These are phyloP conservation scores for Neomorphus geoffroyi DNA, from an alignment of 2,797 vertebrate species.

Conservation along the genomic window DNA sequence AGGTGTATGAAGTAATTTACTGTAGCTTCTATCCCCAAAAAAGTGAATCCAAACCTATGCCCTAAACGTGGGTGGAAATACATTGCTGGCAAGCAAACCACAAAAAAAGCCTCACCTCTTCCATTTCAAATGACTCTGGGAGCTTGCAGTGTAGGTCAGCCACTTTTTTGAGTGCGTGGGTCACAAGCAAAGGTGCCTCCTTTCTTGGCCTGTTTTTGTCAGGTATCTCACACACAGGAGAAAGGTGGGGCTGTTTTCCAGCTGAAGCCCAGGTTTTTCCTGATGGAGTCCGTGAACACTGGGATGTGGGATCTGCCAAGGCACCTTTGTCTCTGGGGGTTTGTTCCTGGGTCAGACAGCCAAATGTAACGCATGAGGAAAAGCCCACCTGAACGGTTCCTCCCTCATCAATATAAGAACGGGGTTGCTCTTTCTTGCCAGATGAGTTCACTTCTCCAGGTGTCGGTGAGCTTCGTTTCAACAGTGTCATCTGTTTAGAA, in stretches of 20 bases:
- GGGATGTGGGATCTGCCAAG: background rate
- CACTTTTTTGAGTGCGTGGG: constrained; percentile 41
- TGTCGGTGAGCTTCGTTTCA: background rate
- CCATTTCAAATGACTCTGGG: constrained; percentile 83
- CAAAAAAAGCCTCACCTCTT: constrained; percentile 76
- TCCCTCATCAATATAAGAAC: background rate
- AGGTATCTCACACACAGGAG: background rate
- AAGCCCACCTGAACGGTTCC: background rate
- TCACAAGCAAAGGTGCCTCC: background rate
- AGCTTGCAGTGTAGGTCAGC: background rate
- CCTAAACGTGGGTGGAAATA: background rate
- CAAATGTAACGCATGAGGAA: background rate
- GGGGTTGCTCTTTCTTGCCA: background rate
- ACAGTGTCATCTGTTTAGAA: constrained; percentile 69
- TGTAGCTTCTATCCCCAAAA: background rate
- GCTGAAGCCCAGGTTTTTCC: background rate
- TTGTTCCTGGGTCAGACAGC: constrained; percentile 56
- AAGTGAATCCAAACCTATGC: background rate
- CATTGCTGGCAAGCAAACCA: background rate
- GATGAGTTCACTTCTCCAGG: background rate
- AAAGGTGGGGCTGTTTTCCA: background rate
- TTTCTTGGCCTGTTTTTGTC: background rate
- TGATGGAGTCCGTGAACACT: background rate
- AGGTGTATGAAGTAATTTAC: background rate
- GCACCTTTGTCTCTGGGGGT: background rate